Conservation (phyloP, 2,113 vertebrate genomes). For the Gallinago undulata region DNA sequence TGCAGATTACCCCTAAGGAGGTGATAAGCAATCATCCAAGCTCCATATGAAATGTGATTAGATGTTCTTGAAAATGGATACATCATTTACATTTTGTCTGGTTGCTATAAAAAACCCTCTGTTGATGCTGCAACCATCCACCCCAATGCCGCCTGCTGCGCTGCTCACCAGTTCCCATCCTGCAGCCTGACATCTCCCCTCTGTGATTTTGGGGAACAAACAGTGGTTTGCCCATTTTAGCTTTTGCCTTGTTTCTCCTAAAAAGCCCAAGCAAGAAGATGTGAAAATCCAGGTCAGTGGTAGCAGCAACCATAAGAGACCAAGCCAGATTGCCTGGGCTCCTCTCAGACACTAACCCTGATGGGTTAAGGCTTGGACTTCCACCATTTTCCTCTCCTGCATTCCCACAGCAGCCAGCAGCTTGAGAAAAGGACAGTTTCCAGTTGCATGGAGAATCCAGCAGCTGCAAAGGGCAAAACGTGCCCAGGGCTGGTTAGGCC, state of each 20-base stretch:
- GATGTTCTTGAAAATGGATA: constrained; percentile 47
- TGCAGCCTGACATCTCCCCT: not conserved
- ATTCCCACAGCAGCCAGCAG: not conserved
- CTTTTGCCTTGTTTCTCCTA: not conserved
- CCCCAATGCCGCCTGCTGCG: not conserved
- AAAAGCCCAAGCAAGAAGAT: not conserved
- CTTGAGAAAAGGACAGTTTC: not conserved
- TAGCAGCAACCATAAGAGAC: not conserved
- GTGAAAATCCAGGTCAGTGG: not conserved
- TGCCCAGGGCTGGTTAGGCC: not conserved
- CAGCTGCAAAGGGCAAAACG: not conserved
- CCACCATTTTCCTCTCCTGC: not conserved
- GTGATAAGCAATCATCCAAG: constrained; percentile 61
- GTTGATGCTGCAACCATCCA: constrained; percentile 9
- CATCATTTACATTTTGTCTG: constrained; percentile 54
- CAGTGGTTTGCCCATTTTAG: not conserved
- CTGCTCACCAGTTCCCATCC: not conserved
- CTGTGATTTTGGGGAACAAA: not conserved
- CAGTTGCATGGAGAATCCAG: not conserved
- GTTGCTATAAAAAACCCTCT: constrained; percentile 41
- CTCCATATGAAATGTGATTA: constrained; percentile 60
- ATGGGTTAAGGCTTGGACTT: not conserved
- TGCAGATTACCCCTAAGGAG: constrained; percentile 53
- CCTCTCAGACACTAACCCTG: not conserved
- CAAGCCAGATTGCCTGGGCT: not conserved